phyloP scores from a whole-genome alignment of 2,113 vertebrate genomes.

The Hemicordylus capensis region DNA sequence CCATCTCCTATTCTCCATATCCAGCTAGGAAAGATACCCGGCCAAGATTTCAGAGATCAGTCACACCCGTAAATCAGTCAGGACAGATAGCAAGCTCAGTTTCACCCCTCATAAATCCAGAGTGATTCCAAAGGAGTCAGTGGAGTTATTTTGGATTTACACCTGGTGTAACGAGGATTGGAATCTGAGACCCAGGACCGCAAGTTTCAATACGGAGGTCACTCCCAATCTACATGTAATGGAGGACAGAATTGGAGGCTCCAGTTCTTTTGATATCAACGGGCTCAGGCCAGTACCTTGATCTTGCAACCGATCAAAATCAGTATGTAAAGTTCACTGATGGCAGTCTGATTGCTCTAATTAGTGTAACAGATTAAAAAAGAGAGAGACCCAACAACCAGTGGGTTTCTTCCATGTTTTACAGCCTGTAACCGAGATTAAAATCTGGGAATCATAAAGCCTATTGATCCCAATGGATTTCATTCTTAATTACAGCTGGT shows the following conservation, averaged over 20 bases:
- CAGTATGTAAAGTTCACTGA: background rate
- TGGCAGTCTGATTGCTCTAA: background rate
- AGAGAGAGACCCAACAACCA: background rate
- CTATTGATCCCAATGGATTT: background rate
- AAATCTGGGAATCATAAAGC: background rate
- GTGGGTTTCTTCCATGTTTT: background rate
- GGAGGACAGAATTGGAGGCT: background rate
- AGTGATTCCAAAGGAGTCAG: slow-evolving; percentile 57
- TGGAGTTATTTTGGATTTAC: slow-evolving; percentile 63
- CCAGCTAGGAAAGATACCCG: slow-evolving; percentile 10
- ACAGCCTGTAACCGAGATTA: slow-evolving; percentile 9
- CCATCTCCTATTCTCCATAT: slow-evolving; percentile 45
- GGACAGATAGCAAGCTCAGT: slow-evolving; percentile 51
- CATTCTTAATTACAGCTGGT: background rate
- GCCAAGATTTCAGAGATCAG: slow-evolving; percentile 48
- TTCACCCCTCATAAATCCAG: slow-evolving; percentile 61
- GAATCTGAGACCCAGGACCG: background rate
- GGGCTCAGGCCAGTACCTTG: background rate
- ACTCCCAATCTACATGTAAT: background rate
- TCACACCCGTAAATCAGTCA: slow-evolving; percentile 51
- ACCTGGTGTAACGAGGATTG: slow-evolving; percentile 3
- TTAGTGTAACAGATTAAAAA: background rate
- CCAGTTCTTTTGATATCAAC: background rate
- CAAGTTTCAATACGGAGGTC: background rate
- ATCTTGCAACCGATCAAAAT: background rate